Conservation (phyloP, 2,888 invertebrate species). For the Erebia epiphron region DNA sequence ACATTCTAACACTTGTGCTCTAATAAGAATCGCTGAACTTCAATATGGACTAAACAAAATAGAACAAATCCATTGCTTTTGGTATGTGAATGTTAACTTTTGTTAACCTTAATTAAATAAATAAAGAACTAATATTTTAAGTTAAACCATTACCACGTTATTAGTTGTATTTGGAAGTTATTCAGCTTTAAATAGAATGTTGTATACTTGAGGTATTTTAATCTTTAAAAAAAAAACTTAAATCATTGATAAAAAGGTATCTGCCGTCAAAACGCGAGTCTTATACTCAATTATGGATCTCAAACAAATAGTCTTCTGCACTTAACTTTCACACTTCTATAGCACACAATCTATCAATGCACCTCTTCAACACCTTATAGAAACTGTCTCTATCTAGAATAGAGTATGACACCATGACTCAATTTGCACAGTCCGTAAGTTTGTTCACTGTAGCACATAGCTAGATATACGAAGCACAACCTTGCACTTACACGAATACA, state of each 20-base stretch:
- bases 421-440: conserved; percentile 72
- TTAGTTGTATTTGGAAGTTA: not conserved
- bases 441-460: conserved; percentile 72
- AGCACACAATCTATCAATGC: conserved; percentile 75
- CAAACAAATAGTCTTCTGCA: conserved; percentile 71
- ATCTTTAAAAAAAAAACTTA: not conserved
- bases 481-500: conserved; percentile 63
- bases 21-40: conserved; percentile 18
- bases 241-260: no score
- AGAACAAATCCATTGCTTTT: not conserved
- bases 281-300: conserved; percentile 67
- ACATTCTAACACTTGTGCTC: conserved; percentile 4
- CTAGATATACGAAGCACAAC: conserved; percentile 62
- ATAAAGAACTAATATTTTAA: not conserved
- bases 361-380: conserved; percentile 70
- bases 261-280: no score
- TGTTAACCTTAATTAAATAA: not conserved
- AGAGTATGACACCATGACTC: conserved; percentile 63
- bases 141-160: not conserved
- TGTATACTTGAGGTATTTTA: no score
- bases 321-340: conserved; percentile 63
- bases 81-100: not conserved
- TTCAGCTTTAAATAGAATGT: not conserved
- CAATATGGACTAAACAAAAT: conserved; percentile 14
- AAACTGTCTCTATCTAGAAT: conserved; percentile 74